phyloP scores from a whole-genome alignment of 2,113 vertebrate genomes.

The Bucco capensis region DNA sequence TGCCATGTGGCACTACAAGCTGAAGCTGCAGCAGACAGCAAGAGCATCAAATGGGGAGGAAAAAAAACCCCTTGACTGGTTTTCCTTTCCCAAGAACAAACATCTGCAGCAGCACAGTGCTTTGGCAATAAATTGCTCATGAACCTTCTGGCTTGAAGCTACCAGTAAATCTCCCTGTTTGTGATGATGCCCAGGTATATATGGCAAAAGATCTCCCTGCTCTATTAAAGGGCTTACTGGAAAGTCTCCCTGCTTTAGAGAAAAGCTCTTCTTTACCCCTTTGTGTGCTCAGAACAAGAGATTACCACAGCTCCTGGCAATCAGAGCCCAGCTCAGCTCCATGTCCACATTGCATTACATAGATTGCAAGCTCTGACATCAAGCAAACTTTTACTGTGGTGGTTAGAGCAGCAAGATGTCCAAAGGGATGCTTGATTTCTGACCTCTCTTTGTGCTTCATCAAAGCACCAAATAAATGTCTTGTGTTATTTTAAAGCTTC shows the following conservation, averaged over 20 bases:
- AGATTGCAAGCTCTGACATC: constrained; percentile 28
- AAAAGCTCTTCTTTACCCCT: constrained; percentile 40
- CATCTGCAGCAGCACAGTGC: background rate
- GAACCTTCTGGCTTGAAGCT: constrained; percentile 27
- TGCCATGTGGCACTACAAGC: background rate
- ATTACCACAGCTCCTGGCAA: constrained; percentile 3
- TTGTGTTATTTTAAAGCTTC: background rate
- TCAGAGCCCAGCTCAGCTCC: background rate
- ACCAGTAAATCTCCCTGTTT: constrained; percentile 33
- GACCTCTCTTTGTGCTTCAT: background rate
- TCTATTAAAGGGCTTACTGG: constrained; percentile 28
- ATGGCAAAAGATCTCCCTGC: background rate
- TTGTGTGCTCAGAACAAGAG: background rate
- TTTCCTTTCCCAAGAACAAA: constrained; percentile 16
- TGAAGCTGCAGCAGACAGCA: background rate
- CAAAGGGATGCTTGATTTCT: background rate
- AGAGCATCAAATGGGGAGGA: background rate
- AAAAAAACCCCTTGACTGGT: background rate
- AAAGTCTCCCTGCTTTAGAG: constrained; percentile 23
- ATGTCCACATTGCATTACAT: background rate
- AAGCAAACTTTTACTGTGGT: background rate
- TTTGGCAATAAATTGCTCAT: constrained; percentile 31
- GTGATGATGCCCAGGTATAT: constrained; percentile 27
- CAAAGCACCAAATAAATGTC: background rate
- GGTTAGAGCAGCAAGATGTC: background rate